Percentiles rank a stretch among this genome's conserved stretches.
These are phyloP conservation scores for Otocyon megalotis DNA, from an alignment of 2,113 vertebrate genomes.

Conservation along the genomic window DNA sequence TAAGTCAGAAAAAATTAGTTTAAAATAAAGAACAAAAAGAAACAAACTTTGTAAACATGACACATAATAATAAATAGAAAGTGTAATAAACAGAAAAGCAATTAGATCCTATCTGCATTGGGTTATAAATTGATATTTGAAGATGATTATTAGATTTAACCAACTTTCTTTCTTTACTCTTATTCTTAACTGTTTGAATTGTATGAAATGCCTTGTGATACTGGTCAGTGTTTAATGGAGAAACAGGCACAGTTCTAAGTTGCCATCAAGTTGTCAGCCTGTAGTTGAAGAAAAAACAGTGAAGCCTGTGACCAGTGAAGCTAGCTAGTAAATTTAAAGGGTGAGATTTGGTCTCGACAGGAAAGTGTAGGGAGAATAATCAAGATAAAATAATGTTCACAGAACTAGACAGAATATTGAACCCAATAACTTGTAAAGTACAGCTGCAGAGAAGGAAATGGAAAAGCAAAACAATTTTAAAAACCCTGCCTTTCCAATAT, in stretches of 20 bases:
- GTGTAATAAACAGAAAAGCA: not conserved
- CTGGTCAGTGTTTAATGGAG: not conserved
- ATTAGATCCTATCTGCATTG: not conserved
- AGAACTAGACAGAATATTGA: conserved; percentile 27
- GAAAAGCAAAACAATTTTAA: conserved; percentile 33
- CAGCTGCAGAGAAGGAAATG: conserved; percentile 31
- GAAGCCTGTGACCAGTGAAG: not conserved
- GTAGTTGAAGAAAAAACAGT: not conserved
- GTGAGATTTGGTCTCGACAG: not conserved
- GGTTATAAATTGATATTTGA: not conserved
- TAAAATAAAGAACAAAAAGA: not conserved
- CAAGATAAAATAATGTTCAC: conserved; percentile 2
- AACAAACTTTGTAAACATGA: not conserved
- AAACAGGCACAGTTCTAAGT: not conserved
- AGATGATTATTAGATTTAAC: not conserved
- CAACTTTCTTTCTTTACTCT: not conserved
- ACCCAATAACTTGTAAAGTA: conserved; percentile 9
- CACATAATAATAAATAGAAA: not conserved
- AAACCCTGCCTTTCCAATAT: not conserved
- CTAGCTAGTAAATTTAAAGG: not conserved
- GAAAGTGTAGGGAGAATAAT: not conserved
- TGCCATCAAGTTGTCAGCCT: not conserved
- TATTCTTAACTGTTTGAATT: not conserved
- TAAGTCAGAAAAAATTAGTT: not conserved
- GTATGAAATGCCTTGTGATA: not conserved